Evolutionary conservation across 92 coral and sea anemone genomes (phyloP), one percentile per base, ranked within the genome.

Genomic region (Paragorgia papillata): DNA sequence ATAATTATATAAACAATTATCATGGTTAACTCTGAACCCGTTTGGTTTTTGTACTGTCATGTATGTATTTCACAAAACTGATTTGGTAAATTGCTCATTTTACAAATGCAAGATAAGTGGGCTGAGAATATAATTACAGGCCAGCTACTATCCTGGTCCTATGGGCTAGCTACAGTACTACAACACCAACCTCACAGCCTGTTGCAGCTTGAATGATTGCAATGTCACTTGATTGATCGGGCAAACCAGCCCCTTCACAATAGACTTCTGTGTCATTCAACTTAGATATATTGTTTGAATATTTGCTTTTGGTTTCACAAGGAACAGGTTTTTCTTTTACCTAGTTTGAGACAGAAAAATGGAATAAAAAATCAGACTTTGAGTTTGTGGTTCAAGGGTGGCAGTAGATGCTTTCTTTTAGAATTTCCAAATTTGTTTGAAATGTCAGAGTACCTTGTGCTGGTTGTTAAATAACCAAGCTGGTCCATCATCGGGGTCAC

Each of bases 401-500:
- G n/a, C n/a, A 37, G 10, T 4, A 37, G 10, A 37, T 37, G 43
- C 43, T 37, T 37, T 19, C 21, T 28, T 21, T 50, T 13, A 19
- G 12, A 7, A 61, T 83, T 67, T 43, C 82, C 91, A 73, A 19
- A n/a, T n/a, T 37, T 66, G 84, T 35, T 56, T 37, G 77, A 15
- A 37, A 46, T 15, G 2, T 6, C 53, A 6, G 53, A 64, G 35
- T 18, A 67, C 66, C 58, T 62, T 84, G 27, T 74, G 55, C 33
- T 85, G 74, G 39, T 78, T 79, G 26, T 86, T 81, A 83, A 86
- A 58, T 9, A 82, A 34, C 98, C 98, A 94, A 1, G 97, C 98
- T 27, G 98, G 98, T 32, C 90, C 97, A 59, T 83, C 65, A 29
- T 76, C 89, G 29, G 92, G 88, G 56, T 91, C 98, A 37, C 71